These are phyloP conservation scores for Tenthredo livida DNA, from an alignment of 2,888 invertebrate species.

Conservation along the genomic window DNA sequence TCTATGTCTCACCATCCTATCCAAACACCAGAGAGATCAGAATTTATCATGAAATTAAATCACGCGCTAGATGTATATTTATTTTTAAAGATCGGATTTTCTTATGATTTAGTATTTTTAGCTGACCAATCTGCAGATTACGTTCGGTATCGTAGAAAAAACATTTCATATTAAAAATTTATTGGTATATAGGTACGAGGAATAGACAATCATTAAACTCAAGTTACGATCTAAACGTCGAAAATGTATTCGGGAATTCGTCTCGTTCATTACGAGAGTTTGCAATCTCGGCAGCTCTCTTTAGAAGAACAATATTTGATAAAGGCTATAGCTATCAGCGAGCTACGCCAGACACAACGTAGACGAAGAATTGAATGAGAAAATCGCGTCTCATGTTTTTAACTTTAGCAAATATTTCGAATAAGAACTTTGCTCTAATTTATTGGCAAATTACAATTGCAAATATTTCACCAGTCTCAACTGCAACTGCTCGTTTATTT, in stretches of 20 bases:
- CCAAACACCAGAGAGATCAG: conserved; percentile 10
- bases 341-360: conserved; percentile 15
- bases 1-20: conserved; percentile 14
- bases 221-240: neutral
- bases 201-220: neutral
- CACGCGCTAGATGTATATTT: neutral
- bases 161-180: neutral
- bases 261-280: conserved; percentile 21
- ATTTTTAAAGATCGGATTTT: neutral
- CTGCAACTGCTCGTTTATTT: neutral
- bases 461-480: conserved; percentile 8
- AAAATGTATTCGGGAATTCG: conserved; percentile 33
- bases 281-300: conserved; percentile 20
- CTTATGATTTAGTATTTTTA: neutral
- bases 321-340: conserved; percentile 28
- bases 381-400: neutral
- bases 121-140: neutral
- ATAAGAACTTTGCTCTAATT: conserved; percentile 24
- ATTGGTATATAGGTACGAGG: neutral
- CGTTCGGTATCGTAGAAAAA: neutral
- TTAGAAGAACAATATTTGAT: conserved; percentile 45
- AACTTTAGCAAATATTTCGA: neutral
- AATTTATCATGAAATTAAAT: conserved; percentile 27
- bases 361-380: neutral
- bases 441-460: conserved; percentile 4